Conservation (phyloP, 2,113 vertebrate genomes). For the zebrafish (Danio rerio) region GRCz12tu NC_133194.1:32729501-32730000, state of each 20-base stretch:
- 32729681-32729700: neutral
- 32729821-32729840: neutral
- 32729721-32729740: neutral
- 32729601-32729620: too few species aligned
- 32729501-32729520: too few species aligned
- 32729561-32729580: too few species aligned
- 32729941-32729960: neutral
- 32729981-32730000: neutral
- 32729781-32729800: neutral
- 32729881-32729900: neutral
- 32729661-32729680: too few species aligned
- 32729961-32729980: neutral
- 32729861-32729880: constrained; percentile 1
- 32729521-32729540: too few species aligned
- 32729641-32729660: too few species aligned
- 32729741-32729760: neutral
- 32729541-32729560: too few species aligned
- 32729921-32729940: neutral
- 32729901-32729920: neutral
- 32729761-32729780: neutral
- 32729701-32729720: neutral
- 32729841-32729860: constrained; percentile 1
- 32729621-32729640: too few species aligned
- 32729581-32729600: too few species aligned
- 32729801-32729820: neutral